These are phyloP conservation scores for Syritta pipiens DNA, from an alignment of 2,888 invertebrate species.

Conservation along the genomic window DNA sequence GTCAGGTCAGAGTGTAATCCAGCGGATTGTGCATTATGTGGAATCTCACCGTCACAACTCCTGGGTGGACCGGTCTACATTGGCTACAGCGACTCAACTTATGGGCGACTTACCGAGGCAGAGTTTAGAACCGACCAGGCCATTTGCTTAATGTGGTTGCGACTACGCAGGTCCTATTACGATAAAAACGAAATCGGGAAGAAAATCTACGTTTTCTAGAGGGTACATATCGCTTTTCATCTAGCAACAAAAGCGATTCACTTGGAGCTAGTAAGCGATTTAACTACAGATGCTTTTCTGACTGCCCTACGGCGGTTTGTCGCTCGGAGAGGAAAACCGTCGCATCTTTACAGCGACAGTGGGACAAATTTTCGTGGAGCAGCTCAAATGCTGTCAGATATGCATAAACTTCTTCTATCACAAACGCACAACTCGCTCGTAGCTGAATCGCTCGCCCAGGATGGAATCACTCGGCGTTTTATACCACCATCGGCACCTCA, in stretches of 20 bases:
- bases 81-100: constrained; percentile 6
- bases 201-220: neutral
- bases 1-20: neutral
- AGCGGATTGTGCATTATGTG: neutral
- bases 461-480: neutral
- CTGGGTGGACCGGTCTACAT: constrained; percentile 10
- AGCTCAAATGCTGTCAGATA: neutral
- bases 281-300: neutral
- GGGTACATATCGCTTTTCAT: neutral
- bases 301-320: neutral
- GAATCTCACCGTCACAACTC: neutral
- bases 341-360: neutral
- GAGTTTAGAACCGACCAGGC: neutral
- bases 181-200: neutral
- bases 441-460: neutral
- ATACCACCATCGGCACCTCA: neutral
- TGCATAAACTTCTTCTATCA: neutral
- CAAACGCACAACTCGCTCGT: neutral
- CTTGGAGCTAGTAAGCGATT: neutral
- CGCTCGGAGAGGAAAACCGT: too few species aligned
- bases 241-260: neutral
- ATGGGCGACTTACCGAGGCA: neutral
- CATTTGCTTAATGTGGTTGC: constrained; percentile 13
- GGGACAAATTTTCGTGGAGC: neutral
- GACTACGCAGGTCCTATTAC: constrained; percentile 20